A percentile compares a stretch with the other conserved stretches of the same genome.
Conservation (phyloP, 2,888 invertebrate genomes). For the Mantis religiosa region DNA sequence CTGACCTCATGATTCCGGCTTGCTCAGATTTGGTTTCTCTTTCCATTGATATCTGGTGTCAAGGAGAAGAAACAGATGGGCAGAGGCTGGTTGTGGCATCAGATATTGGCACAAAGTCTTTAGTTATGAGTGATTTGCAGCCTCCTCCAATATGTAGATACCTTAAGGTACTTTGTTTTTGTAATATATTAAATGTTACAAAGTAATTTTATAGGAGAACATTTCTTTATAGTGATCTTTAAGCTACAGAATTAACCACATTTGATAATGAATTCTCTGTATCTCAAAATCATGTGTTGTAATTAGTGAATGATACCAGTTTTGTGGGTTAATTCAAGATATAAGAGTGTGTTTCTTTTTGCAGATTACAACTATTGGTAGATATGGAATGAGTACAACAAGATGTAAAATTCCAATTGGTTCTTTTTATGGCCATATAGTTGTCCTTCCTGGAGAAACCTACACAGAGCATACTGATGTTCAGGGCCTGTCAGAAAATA, state of each 20-base stretch:
- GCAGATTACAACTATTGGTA: constrained; percentile 84
- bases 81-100: constrained; percentile 78
- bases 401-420: constrained; percentile 87
- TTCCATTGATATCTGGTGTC: constrained; percentile 86
- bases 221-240: too few relatives aligned
- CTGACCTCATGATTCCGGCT: constrained; percentile 78
- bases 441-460: constrained; percentile 64
- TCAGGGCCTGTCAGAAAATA: constrained; percentile 33
- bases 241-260: too few relatives aligned
- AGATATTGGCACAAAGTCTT: constrained; percentile 81
- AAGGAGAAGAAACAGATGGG: constrained; percentile 80
- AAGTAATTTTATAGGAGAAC: too few relatives aligned
- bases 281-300: too few relatives aligned
- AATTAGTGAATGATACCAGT: too few relatives aligned
- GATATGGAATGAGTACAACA: constrained; percentile 87
- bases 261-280: too few relatives aligned
- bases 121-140: constrained; percentile 83
- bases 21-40: constrained; percentile 79
- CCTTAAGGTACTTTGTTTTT: constrained; percentile 63
- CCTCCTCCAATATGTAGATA: constrained; percentile 86
- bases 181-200: neutral
- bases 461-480: constrained; percentile 42
- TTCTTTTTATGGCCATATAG: constrained; percentile 88
- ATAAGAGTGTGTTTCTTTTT: constrained; percentile 23
- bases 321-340: too few relatives aligned